Evolutionary conservation across 2,888 invertebrate species (phyloP), one percentile per base, ranked within the genome.

Genomic region (Hirtodrosophila trivittata): DNA sequence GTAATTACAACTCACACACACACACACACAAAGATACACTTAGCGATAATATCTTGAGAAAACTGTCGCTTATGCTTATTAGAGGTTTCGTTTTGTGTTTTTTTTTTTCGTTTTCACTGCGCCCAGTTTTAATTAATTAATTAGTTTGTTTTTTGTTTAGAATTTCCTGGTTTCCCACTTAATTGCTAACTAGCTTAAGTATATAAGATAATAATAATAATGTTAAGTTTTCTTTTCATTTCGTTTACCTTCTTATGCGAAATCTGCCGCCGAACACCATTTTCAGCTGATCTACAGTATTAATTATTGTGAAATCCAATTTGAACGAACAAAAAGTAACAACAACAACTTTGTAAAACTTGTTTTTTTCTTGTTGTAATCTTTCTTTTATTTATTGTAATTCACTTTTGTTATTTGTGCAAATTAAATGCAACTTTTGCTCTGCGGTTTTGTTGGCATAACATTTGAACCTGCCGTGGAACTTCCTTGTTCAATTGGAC

Each of bases 201-300:
- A 35, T 14, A 14, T 35, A 5, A 7, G 5, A 28, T 37, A 9
- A 28, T 18, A 30, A 21, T 10, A 32, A 18, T 12, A n/a, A 16
- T 26, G 13, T 35, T 10, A 14, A 30, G 8, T 9, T 9, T 41
- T 10, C 33, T 13, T 41, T 14, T 43, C 14, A 28, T 42, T 37
- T 55, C 25, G 21, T 69, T 86, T 89, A 91, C 90, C 90, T 91
- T 91, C 90, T 88, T 71, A 91, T 89, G 74, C 90, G 90, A 89
- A 91, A 91, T 85, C 90, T 90, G 84, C 90, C 91, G 78, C 90
- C 90, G 83, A 91, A 91, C 74, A 91, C 90, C 90, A 91, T 91
- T 84, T 91, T 90, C 83, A 89, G 78, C 72, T 87, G 88, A 75
- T 81, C 77, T 50, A 85, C 85, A 68, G 86, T 80, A 72, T 87